Evolutionary conservation across 2,113 vertebrate genomes (phyloP).

Genomic region (Osmerus mordax): DNA sequence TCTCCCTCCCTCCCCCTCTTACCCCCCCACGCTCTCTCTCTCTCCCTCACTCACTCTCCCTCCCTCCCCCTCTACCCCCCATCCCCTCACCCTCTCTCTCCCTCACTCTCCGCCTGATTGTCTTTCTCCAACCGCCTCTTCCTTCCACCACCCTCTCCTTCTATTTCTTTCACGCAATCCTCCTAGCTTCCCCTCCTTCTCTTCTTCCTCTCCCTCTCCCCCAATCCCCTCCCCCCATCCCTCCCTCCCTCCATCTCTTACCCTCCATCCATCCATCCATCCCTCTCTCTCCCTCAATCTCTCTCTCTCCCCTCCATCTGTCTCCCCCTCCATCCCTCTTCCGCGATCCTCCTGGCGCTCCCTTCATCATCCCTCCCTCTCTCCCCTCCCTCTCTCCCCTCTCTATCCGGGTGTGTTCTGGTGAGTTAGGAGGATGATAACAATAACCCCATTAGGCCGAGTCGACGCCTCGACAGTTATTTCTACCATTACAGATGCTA

Average conservation of each 20-base stretch:
- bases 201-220: too few species aligned
- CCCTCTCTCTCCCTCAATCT: not conserved
- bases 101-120: too few species aligned
- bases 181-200: not conserved
- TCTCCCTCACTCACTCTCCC: not conserved
- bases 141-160: not conserved
- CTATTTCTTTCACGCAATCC: not conserved
- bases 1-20: not conserved
- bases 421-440: slow-evolving; percentile 18
- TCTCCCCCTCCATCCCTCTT: not conserved
- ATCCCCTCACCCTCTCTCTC: too few species aligned
- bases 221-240: too few species aligned
- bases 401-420: not conserved
- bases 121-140: too few species aligned
- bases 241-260: too few species aligned
- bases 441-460: not conserved
- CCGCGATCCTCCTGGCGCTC: not conserved
- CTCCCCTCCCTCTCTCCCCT: slow-evolving; percentile 14
- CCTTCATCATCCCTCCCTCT: not conserved
- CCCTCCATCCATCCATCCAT: not conserved
- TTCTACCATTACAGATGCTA: slow-evolving; percentile 25
- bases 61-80: too few species aligned
- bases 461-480: not conserved
- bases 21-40: not conserved
- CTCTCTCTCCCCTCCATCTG: too few species aligned